Evolutionary conservation across 2,888 invertebrate genomes (phyloP).

Genomic region (Diplolepis rosae): DNA sequence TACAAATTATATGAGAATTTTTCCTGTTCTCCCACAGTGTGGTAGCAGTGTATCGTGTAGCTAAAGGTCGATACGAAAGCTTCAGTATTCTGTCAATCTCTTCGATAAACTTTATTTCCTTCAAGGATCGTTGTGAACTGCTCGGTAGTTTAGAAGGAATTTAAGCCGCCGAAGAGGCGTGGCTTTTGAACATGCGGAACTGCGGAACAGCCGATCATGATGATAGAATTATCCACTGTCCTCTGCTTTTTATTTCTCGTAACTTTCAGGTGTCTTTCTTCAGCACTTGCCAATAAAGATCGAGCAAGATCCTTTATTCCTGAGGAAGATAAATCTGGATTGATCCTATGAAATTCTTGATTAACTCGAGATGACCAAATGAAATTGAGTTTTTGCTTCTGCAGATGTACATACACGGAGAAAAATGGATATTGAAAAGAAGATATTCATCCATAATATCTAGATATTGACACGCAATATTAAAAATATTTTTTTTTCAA

Average conservation of each 20-base stretch:
- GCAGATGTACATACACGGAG: no score
- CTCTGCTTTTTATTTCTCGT: not conserved
- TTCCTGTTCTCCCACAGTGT: conserved; percentile 14
- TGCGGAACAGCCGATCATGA: no score
- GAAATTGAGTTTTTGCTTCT: not conserved
- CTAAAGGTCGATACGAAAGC: conserved; percentile 31
- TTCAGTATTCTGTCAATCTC: not conserved
- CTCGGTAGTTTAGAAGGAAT: conserved; percentile 5
- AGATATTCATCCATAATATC: no score
- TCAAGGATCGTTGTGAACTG: conserved; percentile 16
- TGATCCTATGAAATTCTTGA: not conserved
- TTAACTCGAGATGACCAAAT: not conserved
- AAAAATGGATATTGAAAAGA: no score
- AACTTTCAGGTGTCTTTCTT: conserved; percentile 23
- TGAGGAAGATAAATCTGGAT: not conserved
- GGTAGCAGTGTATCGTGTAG: conserved; percentile 36
- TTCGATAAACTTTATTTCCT: not conserved
- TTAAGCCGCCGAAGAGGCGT: conserved; percentile 2
- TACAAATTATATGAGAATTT: conserved; percentile 21
- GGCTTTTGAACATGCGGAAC: conserved; percentile 31
- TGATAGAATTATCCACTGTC: conserved; percentile 18
- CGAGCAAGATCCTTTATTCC: not conserved
- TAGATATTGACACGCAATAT: no score
- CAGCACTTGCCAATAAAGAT: not conserved
- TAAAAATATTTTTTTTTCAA: no score